A percentile compares a stretch with the other conserved stretches of the same genome.
These are phyloP conservation scores for Bubo blakistoni DNA, from an alignment of 2,113 vertebrate species.

Conservation along the genomic window DNA sequence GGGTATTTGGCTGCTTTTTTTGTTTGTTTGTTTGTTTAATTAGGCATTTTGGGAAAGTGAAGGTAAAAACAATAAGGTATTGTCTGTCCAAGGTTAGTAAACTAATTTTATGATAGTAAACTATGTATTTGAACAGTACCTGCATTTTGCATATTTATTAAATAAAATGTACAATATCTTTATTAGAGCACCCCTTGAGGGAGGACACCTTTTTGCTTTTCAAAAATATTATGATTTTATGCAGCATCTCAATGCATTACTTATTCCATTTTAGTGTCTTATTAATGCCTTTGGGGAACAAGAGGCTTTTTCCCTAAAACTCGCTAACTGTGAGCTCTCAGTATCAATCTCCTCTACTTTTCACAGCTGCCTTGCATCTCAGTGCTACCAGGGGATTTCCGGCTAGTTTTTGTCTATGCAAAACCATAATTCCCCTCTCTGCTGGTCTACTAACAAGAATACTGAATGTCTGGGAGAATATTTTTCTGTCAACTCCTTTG, in stretches of 20 bases:
- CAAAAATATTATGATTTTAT: conserved; percentile 34
- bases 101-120: not conserved
- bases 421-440: not conserved
- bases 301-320: conserved; percentile 17
- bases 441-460: not conserved
- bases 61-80: not conserved
- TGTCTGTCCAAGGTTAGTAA: not conserved
- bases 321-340: not conserved
- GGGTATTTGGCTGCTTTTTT: not conserved
- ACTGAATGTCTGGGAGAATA: not conserved
- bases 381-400: not conserved
- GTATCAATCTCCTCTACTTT: not conserved
- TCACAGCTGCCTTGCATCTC: not conserved
- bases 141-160: not conserved
- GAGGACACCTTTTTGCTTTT: not conserved
- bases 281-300: not conserved
- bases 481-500: conserved; percentile 33
- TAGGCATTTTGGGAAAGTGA: not conserved
- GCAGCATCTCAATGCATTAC: not conserved
- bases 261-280: not conserved
- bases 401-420: conserved; percentile 8
- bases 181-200: not conserved
- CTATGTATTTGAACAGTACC: not conserved
- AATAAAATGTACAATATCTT: not conserved
- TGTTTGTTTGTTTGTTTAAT: not conserved